Conservation (phyloP, 2,113 vertebrate genomes). For the Neomonachus schauinslandi region DNA sequence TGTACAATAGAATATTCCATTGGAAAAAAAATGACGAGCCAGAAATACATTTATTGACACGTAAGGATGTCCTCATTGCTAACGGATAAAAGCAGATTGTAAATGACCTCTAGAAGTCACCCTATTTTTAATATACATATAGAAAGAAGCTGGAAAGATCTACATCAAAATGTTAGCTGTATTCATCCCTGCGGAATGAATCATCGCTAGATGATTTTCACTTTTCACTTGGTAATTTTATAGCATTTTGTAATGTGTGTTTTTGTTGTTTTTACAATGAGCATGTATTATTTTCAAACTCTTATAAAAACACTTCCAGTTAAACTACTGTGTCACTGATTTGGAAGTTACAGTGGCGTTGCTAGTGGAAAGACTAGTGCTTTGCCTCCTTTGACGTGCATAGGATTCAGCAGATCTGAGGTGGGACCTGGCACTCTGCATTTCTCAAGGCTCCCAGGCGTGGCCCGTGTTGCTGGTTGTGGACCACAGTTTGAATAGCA, state of each 20-base stretch:
- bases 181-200: background rate
- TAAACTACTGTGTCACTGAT: background rate
- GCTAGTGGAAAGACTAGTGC: background rate
- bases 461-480: background rate
- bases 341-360: background rate
- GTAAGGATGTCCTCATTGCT: background rate
- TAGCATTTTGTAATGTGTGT: background rate
- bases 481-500: background rate
- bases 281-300: background rate
- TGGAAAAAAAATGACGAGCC: background rate
- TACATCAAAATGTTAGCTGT: background rate
- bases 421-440: background rate
- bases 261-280: constrained; percentile 31
- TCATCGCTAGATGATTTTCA: background rate
- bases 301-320: background rate
- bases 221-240: constrained; percentile 9
- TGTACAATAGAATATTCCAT: background rate
- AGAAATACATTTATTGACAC: constrained; percentile 3
- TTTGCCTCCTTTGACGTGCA: background rate
- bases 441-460: background rate
- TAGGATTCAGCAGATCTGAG: background rate
- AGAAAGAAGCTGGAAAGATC: background rate
- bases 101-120: background rate
- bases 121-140: constrained; percentile 1
- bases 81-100: background rate